Conservation (phyloP, 2,888 invertebrate species). For the Scaptomyza polygonia region DNA sequence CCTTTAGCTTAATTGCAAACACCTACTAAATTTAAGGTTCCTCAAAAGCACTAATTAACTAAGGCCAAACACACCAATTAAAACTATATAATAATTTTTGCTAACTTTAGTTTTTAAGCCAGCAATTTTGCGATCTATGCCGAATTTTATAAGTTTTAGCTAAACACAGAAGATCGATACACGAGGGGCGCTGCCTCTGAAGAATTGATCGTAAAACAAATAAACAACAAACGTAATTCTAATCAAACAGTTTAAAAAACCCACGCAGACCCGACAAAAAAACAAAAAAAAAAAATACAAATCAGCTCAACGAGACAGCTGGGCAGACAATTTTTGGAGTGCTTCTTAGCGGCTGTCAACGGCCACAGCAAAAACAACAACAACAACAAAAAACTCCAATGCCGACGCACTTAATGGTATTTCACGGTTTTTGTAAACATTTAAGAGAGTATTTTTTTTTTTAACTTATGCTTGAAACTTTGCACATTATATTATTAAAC, state of each 20-base stretch:
- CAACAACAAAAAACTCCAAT: conserved; percentile 48
- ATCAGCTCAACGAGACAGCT: conserved; percentile 45
- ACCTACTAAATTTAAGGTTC: too few relatives aligned
- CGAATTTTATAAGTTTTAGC: conserved; percentile 27
- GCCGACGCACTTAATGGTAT: conserved; percentile 60
- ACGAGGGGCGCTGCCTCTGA: conserved; percentile 40
- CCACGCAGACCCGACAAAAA: conserved; percentile 61
- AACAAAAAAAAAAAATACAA: conserved; percentile 3
- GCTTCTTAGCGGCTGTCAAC: conserved; percentile 62
- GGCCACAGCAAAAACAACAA: conserved; percentile 22
- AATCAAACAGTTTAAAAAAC: conserved; percentile 65
- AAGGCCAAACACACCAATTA: conserved; percentile 1
- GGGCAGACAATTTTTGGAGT: conserved; percentile 65
- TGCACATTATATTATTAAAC: too few relatives aligned
- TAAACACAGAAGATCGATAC: conserved; percentile 69
- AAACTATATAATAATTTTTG: conserved; percentile 12
- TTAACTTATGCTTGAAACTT: conserved; percentile 5
- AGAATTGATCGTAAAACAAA: conserved; percentile 18
- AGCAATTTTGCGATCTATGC: too few relatives aligned
- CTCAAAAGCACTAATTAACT: too few relatives aligned
- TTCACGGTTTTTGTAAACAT: conserved; percentile 21
- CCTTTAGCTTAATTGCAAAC: conserved; percentile 3
- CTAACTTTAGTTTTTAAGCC: neutral
- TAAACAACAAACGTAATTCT: conserved; percentile 26
- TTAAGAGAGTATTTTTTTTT: conserved; percentile 4